Percentiles rank a stretch among this genome's conserved stretches.
These are phyloP conservation scores for Drosophila silvestris DNA, from an alignment of 2,888 invertebrate species.

Conservation along the genomic window DNA sequence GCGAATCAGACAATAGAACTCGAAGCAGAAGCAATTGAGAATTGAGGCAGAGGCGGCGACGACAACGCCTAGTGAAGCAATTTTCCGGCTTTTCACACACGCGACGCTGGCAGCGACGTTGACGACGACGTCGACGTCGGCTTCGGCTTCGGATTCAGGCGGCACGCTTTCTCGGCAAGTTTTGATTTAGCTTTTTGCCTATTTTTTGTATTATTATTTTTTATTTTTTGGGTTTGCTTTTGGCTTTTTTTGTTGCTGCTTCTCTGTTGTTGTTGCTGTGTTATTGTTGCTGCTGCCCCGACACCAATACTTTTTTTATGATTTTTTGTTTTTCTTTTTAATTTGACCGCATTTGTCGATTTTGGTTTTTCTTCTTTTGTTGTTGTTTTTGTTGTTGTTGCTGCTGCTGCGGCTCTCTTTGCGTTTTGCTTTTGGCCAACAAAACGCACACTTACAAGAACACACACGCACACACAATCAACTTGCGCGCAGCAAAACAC, in stretches of 20 bases:
- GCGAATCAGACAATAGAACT: slow-evolving; percentile 20
- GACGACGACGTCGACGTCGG: slow-evolving; percentile 31
- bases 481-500: slow-evolving; percentile 48
- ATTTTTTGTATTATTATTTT: slow-evolving; percentile 2
- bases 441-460: slow-evolving; percentile 62
- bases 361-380: slow-evolving; percentile 71
- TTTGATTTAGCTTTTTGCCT: slow-evolving; percentile 38
- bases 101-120: slow-evolving; percentile 18
- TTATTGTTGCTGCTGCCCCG: slow-evolving; percentile 34
- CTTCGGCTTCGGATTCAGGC: slow-evolving; percentile 24
- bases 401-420: slow-evolving; percentile 65
- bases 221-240: slow-evolving; percentile 50
- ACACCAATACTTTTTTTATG: slow-evolving; percentile 49
- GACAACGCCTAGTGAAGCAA: slow-evolving; percentile 41
- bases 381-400: slow-evolving; percentile 48
- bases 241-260: slow-evolving; percentile 32
- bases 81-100: slow-evolving; percentile 70
- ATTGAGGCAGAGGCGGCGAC: slow-evolving; percentile 26
- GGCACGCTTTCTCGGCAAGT: slow-evolving; percentile 72
- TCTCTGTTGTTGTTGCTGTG: slow-evolving; percentile 28
- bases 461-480: slow-evolving; percentile 41
- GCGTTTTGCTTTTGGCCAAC: slow-evolving; percentile 71
- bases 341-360: slow-evolving; percentile 80
- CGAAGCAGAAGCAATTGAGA: slow-evolving; percentile 1
- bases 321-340: slow-evolving; percentile 74